A percentile compares a stretch with the other conserved stretches of the same genome.
phyloP scores from a whole-genome alignment of 2,888 invertebrate genomes.

The Tenodera sinensis region DNA sequence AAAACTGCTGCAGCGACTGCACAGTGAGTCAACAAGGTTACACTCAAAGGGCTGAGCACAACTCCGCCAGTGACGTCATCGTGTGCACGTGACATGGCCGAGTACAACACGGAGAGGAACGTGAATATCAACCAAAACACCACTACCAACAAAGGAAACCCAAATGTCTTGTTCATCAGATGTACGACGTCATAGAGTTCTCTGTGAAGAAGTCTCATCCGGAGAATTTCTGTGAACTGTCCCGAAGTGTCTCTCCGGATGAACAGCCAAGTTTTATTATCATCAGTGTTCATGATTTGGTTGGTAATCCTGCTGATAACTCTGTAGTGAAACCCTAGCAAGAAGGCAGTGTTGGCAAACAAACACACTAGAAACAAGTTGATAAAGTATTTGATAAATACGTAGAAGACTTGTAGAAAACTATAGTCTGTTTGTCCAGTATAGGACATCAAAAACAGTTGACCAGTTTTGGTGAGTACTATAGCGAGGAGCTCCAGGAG shows the following conservation, averaged over 20 bases:
- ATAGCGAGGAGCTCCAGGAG: not conserved
- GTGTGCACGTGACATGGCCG: not conserved
- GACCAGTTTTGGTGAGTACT: not conserved
- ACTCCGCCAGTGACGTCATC: not conserved
- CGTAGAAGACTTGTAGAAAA: not conserved
- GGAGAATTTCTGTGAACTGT: not conserved
- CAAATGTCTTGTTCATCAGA: not conserved
- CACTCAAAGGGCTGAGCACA: no score
- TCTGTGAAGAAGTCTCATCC: not conserved
- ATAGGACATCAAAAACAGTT: not conserved
- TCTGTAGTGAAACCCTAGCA: not conserved
- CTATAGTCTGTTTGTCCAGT: accelerated
- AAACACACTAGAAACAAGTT: not conserved
- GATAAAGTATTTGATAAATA: not conserved
- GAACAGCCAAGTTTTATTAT: not conserved
- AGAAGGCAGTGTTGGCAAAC: not conserved
- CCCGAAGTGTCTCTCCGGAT: not conserved
- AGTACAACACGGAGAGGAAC: not conserved
- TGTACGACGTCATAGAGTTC: not conserved
- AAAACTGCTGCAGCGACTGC: not conserved
- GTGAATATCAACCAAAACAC: not conserved
- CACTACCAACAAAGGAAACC: not conserved
- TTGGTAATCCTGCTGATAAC: not conserved
- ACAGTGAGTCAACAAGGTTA: not conserved
- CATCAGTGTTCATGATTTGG: not conserved